These are phyloP conservation scores for Sinocyclocheilus rhinocerous DNA, from an alignment of 2,113 vertebrate genomes.

Conservation along the genomic window DNA sequence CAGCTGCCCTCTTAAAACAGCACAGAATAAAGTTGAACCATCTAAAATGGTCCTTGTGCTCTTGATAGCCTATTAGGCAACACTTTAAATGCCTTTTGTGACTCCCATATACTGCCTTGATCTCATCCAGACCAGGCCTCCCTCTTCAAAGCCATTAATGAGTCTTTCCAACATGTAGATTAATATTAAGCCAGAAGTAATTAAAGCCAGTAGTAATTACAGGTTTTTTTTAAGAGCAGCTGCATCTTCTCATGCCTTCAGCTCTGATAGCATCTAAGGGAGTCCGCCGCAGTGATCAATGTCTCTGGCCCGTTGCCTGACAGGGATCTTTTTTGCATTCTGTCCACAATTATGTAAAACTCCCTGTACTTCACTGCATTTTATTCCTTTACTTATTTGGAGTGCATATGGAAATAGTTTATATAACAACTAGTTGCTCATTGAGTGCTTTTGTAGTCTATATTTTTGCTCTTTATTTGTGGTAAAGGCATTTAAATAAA, in stretches of 20 bases:
- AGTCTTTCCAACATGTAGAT: constrained; percentile 1
- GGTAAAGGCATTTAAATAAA: neutral
- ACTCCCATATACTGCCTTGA: neutral
- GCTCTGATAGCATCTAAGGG: neutral
- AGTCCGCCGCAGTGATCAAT: constrained; percentile 32
- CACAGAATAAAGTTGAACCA: constrained; percentile 17
- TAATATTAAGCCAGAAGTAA: constrained; percentile 5
- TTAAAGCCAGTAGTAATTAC: neutral
- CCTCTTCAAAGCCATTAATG: neutral
- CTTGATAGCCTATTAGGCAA: neutral
- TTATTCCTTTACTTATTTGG: neutral
- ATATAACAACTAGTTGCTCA: neutral
- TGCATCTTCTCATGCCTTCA: constrained; percentile 13
- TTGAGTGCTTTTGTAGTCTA: neutral
- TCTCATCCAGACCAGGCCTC: neutral
- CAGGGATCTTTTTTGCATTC: constrained; percentile 22
- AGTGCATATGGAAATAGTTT: neutral
- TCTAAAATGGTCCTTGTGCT: constrained; percentile 19
- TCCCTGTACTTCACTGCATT: neutral
- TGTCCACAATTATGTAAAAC: constrained; percentile 13
- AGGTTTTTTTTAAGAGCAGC: constrained; percentile 10
- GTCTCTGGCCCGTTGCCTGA: constrained; percentile 3
- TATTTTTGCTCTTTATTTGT: neutral
- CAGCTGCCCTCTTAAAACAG: constrained; percentile 24
- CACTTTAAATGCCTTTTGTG: constrained; percentile 9